Evolutionary conservation across 2,113 vertebrate genomes (phyloP), one percentile per base, ranked within the genome.

Genomic region (Melanerpes aurifrons): DNA sequence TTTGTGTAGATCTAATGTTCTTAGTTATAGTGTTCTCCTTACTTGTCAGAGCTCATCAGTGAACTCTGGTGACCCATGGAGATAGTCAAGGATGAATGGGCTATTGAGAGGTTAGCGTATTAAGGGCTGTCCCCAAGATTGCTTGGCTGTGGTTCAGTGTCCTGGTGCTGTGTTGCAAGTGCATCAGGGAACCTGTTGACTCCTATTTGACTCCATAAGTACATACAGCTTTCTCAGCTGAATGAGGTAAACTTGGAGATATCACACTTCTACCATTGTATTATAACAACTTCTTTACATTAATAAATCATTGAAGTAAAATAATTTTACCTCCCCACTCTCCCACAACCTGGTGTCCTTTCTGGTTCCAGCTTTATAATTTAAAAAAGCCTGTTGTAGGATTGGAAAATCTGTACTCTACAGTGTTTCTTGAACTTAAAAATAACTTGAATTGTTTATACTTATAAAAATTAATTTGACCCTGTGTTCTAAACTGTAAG

Each of bases 1-100:
- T 96, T 96, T 82, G 88, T 94, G 92, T 82, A 82, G 63, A 37
- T 83, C 47, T 90, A 76, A 76, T 95, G 82, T 95, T 89, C 86
- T 93, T 95, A 95, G 85, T 81, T 94, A 64, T 13, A 53, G 71
- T 31, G 79, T 82, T 87, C 63, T 95, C 48, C 75, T 84, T 70
- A 86, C 85, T 93, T 90, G 91, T 87, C 91, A 80, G 72, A 87
- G 91, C 94, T 93, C 57, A 86, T 57, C 79, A 62, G 69, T 93
- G 87, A 90, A 74, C 87, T 90, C 71, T 81, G 66, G 73, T 95
- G 89, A 93, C 94, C 89, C 25, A 0, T 58, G 80, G 50, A 92
- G 79, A 45, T 40, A 68, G 76, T 58, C 66, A 28, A 66, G 56
- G 87, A 14, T 71, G 70, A 61, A 32, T 15, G 66, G 82, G 85